phyloP scores from a whole-genome alignment of 2,113 vertebrate genomes.

The Embiotoca jacksoni region DNA sequence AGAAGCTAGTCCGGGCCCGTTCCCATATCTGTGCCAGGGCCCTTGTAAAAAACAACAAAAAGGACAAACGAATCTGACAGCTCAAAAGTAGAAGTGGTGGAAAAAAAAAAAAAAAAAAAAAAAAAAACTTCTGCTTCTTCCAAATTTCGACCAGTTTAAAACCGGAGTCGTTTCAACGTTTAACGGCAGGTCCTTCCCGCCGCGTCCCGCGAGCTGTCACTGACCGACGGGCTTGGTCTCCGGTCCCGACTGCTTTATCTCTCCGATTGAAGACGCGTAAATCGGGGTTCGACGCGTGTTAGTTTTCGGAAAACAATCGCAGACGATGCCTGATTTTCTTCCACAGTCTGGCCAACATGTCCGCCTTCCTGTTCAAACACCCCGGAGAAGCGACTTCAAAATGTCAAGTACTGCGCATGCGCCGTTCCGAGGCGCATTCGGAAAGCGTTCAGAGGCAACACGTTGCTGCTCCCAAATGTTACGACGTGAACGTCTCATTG shows the following conservation, averaged over 20 bases:
- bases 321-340: conserved; percentile 82
- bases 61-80: conserved; percentile 81
- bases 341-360: conserved; percentile 89
- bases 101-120: conserved; percentile 81
- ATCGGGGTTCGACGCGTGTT: conserved; percentile 41
- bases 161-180: conserved; percentile 61
- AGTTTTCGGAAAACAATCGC: conserved; percentile 69
- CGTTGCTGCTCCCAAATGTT: conserved; percentile 49
- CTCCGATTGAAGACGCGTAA: background rate
- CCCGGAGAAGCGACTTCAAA: conserved; percentile 77
- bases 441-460: conserved; percentile 50
- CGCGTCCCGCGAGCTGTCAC: conserved; percentile 50
- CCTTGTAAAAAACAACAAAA: conserved; percentile 56
- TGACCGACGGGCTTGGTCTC: conserved; percentile 2
- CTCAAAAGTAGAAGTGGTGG: conserved; percentile 85
- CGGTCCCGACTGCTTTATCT: conserved; percentile 2
- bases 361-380: conserved; percentile 96
- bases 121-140: conserved; percentile 86
- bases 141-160: conserved; percentile 80
- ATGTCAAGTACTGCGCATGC: conserved; percentile 82
- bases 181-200: conserved; percentile 44
- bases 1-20: conserved; percentile 66
- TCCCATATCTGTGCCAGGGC: conserved; percentile 63
- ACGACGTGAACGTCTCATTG: background rate
- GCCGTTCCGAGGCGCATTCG: conserved; percentile 49